Evolutionary conservation across 2,797 vertebrate genomes (phyloP).

Genomic region (Buphagus erythrorhynchus): DNA sequence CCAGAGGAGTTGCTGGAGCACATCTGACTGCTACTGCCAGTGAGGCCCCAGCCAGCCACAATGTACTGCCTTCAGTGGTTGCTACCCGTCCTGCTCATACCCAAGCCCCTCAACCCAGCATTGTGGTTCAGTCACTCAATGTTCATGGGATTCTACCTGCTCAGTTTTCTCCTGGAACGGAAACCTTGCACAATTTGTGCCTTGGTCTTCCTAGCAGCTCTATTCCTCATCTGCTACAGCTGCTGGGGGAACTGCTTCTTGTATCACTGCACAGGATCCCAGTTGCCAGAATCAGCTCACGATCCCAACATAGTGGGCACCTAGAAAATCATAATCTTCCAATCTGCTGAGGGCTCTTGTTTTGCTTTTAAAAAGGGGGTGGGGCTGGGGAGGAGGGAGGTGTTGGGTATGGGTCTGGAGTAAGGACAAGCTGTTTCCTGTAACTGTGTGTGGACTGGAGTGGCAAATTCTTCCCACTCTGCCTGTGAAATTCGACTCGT

Average conservation of each 20-base stretch:
- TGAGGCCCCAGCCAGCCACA: constrained; percentile 62
- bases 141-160: constrained; percentile 99
- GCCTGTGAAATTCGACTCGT: constrained; percentile 75
- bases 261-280: constrained; percentile 94
- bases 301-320: constrained; percentile 93
- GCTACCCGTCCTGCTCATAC: constrained; percentile 97
- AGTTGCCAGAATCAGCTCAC: constrained; percentile 89
- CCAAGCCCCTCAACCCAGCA: constrained; percentile 97
- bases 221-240: constrained; percentile 98
- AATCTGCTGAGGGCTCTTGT: constrained; percentile 43
- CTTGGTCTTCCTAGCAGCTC: constrained; percentile 96
- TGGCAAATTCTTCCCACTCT: constrained; percentile 72
- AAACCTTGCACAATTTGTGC: constrained; percentile 99
- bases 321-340: constrained; percentile 70
- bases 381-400: constrained; percentile 68
- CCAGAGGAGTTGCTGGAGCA: constrained; percentile 38
- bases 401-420: constrained; percentile 71
- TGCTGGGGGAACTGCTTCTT: constrained; percentile 99
- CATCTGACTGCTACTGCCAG: constrained; percentile 29
- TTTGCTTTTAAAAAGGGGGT: constrained; percentile 67
- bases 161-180: constrained; percentile 98
- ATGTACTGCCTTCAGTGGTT: constrained; percentile 99
- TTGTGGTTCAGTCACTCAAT: constrained; percentile 99
- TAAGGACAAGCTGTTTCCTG: constrained; percentile 59
- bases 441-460: constrained; percentile 51